Percentiles rank a stretch among this genome's conserved stretches.
Conservation (phyloP, 2,888 invertebrate species). For the Apantesis nais region DNA sequence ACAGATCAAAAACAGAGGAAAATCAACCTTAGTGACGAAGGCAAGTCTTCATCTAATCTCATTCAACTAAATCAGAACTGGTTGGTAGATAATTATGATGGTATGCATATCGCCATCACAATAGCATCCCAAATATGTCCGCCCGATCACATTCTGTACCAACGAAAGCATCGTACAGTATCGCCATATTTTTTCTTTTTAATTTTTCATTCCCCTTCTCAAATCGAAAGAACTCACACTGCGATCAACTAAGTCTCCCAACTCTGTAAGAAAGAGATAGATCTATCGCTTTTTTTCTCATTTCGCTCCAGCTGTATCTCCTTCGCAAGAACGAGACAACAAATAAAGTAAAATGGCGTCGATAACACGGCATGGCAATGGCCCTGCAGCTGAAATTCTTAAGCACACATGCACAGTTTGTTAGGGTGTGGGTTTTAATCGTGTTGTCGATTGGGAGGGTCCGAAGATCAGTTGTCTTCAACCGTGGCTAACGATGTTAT, state of each 20-base stretch:
- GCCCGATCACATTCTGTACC: slow-evolving; percentile 47
- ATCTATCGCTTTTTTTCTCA: slow-evolving; percentile 53
- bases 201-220: slow-evolving; percentile 78
- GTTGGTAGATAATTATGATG: not conserved
- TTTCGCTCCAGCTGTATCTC: slow-evolving; percentile 41
- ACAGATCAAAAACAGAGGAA: not conserved
- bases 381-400: slow-evolving; percentile 68
- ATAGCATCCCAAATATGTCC: slow-evolving; percentile 55
- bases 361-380: slow-evolving; percentile 62
- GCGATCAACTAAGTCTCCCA: slow-evolving; percentile 58
- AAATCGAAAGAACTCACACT: slow-evolving; percentile 73
- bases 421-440: slow-evolving; percentile 64
- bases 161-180: slow-evolving; percentile 52
- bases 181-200: slow-evolving; percentile 67
- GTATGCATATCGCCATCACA: slow-evolving; percentile 51
- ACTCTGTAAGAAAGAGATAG: slow-evolving; percentile 63
- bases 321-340: slow-evolving; percentile 62
- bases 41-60: not conserved
- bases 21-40: not conserved
- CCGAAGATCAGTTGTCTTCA: slow-evolving; percentile 56
- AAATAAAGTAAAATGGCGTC: slow-evolving; percentile 78
- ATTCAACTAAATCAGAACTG: not conserved
- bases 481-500: slow-evolving; percentile 45
- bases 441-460: slow-evolving; percentile 64
- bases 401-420: slow-evolving; percentile 65